phyloP scores from a whole-genome alignment of 2,888 invertebrate species.

The Drosophila bunnanda region DNA sequence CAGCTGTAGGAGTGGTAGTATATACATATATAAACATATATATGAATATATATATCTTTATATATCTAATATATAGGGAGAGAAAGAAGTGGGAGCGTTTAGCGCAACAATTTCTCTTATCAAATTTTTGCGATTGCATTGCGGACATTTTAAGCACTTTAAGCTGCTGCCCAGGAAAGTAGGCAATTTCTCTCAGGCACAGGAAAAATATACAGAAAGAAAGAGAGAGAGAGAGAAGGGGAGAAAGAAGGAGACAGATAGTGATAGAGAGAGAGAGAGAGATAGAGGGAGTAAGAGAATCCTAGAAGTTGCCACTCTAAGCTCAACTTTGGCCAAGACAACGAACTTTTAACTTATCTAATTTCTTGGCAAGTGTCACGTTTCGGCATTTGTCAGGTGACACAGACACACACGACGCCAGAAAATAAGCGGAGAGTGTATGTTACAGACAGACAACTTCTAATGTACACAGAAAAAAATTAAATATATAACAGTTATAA shows the following conservation, averaged over 20 bases:
- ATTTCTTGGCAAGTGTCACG: constrained; percentile 80
- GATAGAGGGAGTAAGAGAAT: constrained; percentile 13
- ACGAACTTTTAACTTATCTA: constrained; percentile 76
- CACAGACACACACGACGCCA: constrained; percentile 44
- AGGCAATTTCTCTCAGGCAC: constrained; percentile 8
- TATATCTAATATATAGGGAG: neutral
- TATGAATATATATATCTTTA: neutral
- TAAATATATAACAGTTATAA: too few relatives aligned
- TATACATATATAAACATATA: neutral
- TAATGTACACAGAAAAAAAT: constrained; percentile 1
- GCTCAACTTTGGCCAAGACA: constrained; percentile 44
- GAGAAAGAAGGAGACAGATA: neutral
- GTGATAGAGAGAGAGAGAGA: neutral
- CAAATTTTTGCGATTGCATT: constrained; percentile 31
- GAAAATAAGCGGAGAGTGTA: constrained; percentile 14
- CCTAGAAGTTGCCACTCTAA: constrained; percentile 37
- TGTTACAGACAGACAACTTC: constrained; percentile 10
- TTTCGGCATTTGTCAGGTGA: constrained; percentile 79
- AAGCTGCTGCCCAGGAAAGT: constrained; percentile 21
- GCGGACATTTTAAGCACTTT: constrained; percentile 21
- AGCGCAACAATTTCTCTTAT: constrained; percentile 39
- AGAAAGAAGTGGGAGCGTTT: constrained; percentile 36
- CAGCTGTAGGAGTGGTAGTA: neutral
- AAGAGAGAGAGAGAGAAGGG: neutral
- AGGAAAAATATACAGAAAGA: neutral